Evolutionary conservation across 2,888 invertebrate genomes (phyloP).

Genomic region (Chaetogeoica ovagalla): DNA sequence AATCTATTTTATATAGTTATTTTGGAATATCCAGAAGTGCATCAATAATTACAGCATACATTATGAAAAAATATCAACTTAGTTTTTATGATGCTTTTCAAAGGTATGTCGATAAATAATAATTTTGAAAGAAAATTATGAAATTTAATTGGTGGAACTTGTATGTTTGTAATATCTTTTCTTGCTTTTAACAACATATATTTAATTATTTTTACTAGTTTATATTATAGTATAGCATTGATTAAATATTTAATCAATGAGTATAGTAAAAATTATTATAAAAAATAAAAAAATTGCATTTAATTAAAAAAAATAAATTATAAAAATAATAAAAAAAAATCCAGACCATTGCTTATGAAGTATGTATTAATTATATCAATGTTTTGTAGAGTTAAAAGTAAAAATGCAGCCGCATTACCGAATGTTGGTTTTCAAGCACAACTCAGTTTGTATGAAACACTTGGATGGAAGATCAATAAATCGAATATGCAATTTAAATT

Average conservation of each 20-base stretch:
- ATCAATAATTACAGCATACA: constrained; percentile 80
- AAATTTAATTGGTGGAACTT: not conserved
- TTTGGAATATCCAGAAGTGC: constrained; percentile 90
- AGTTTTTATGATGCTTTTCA: constrained; percentile 74
- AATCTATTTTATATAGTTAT: constrained; percentile 64
- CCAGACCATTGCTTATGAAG: too few species aligned
- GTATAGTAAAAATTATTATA: too few species aligned
- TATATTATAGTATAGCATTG: too few species aligned
- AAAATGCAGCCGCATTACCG: constrained; percentile 74
- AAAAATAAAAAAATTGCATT: too few species aligned
- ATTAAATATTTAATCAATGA: too few species aligned
- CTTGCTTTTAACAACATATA: too few species aligned
- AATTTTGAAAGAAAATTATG: not conserved
- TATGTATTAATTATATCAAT: constrained; percentile 5
- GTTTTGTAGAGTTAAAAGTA: constrained; percentile 66
- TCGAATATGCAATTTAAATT: constrained; percentile 73
- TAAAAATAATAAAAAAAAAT: too few species aligned
- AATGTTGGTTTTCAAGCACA: constrained; percentile 82
- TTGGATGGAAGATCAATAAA: constrained; percentile 73
- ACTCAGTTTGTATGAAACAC: constrained; percentile 75
- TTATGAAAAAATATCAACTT: constrained; percentile 83
- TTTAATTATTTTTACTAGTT: too few species aligned
- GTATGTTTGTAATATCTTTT: too few species aligned
- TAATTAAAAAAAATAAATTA: too few species aligned
- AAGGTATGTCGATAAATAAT: constrained; percentile 57